A percentile compares a stretch with the other conserved stretches of the same genome.
Conservation (phyloP, 1,140 invertebrate species). For the Apolygus lucorum region DNA sequence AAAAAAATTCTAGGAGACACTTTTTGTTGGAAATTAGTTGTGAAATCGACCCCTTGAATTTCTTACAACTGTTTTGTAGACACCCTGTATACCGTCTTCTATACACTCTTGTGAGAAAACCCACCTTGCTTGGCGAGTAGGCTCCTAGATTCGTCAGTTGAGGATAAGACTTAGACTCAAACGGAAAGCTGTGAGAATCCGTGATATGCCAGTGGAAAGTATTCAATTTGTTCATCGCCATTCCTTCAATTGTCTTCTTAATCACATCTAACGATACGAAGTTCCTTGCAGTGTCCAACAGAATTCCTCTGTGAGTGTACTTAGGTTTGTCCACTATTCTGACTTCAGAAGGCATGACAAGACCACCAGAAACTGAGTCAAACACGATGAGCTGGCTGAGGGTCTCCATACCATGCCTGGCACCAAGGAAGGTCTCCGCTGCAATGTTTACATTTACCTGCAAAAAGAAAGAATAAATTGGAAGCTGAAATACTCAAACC, state of each 20-base stretch:
- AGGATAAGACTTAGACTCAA: constrained; percentile 57
- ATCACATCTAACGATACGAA: constrained; percentile 58
- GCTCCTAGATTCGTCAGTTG: constrained; percentile 61
- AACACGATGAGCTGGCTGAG: constrained; percentile 63
- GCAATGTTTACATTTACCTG: constrained; percentile 51
- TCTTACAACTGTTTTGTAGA: no score
- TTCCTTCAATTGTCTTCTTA: constrained; percentile 64
- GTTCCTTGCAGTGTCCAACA: constrained; percentile 70
- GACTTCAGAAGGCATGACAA: constrained; percentile 50
- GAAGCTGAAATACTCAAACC: no score
- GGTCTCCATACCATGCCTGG: constrained; percentile 67
- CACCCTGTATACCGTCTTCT: no score
- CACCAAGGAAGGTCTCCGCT: constrained; percentile 59
- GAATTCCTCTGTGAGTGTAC: constrained; percentile 64
- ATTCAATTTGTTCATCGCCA: constrained; percentile 73
- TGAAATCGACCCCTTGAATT: no score
- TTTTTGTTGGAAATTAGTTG: no score
- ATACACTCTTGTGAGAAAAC: no score
- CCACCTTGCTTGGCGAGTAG: constrained; percentile 55
- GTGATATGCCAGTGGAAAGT: constrained; percentile 87
- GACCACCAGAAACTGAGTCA: constrained; percentile 52
- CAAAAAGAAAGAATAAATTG: constrained; percentile 21
- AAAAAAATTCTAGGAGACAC: no score
- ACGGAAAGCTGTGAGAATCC: constrained; percentile 76
- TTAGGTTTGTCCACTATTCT: constrained; percentile 56